Base-by-base conservation (phyloP, 2,888 invertebrate genomes). In the Caenorhabditis angaria region DNA sequence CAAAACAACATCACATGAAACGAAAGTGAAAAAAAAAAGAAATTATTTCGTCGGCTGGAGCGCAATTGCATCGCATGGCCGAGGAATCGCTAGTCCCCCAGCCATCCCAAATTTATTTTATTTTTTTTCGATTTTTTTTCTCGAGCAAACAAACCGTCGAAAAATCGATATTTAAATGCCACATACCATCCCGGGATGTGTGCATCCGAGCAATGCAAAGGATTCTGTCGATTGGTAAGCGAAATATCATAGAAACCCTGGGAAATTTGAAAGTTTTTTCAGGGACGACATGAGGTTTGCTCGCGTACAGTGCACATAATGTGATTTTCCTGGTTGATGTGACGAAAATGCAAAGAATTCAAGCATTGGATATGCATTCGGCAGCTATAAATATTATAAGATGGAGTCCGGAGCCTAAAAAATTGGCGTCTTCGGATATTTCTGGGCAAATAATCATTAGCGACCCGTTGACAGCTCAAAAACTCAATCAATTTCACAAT, bases 381-480 rank as follows among this genome's bases (percentile, higher is more conserved):
- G 55, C 80, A 0, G 77, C 81, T 3, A 79, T 86, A 22, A 80
- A 75, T 50, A 68, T 78, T 55, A 78, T 77, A 29, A 22, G 72
- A 18, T 57, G n/a, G n/a, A 54, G 18, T 54, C 25, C 10, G 5
- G 24, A 60, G 4, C 10, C n/a, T 20, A 12, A 41, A 1, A 54
- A 48, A 18, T 28, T 24, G 24, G 91, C 90, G 4, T 90, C 91
- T 0, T 88, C 89, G 10, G 91, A 91, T 84, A 88, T 87, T 28
- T 88, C 88, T 53, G 91, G 91, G 1, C 88, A 89, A 41, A 90
- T 91, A 48, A 87, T 91, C 41, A 88, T 91, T 25, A 91, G 91
- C 90, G 90, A 91, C 84, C 90, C 91, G 4, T 85, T 88, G 18
- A 85, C 88, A 53, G 91, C 90, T 0, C 84, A 87, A 14, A 85